Evolutionary conservation across 1,140 invertebrate genomes (phyloP).

Genomic region (Apis dorsata): DNA sequence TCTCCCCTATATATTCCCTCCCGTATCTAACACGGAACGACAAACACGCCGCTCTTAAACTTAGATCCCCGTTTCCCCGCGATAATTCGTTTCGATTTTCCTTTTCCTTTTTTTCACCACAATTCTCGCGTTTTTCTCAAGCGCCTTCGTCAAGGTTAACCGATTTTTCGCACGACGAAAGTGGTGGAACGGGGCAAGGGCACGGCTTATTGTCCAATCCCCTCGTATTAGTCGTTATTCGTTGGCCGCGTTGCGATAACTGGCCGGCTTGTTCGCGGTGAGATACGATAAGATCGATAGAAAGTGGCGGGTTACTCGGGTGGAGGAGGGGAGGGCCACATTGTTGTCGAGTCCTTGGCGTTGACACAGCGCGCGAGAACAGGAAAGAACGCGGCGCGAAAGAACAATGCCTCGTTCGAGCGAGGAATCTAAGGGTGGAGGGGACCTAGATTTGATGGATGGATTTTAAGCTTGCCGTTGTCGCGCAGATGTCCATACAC

Average conservation of each 20-base stretch:
- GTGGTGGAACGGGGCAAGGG: not conserved
- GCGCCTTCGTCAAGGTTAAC: too few species aligned
- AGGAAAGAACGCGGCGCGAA: not conserved
- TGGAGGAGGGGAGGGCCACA: not conserved
- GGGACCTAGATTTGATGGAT: too few species aligned
- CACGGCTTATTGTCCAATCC: slow-evolving; percentile 40
- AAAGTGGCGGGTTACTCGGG: slow-evolving; percentile 38
- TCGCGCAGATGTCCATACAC: too few species aligned
- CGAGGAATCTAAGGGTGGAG: too few species aligned
- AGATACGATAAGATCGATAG: slow-evolving; percentile 53
- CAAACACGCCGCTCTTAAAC: not conserved
- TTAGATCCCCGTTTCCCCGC: not conserved
- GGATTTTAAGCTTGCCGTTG: too few species aligned
- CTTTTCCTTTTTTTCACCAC: too few species aligned
- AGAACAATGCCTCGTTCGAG: too few species aligned
- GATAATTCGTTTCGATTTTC: too few species aligned
- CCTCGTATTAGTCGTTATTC: slow-evolving; percentile 49
- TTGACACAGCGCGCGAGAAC: slow-evolving; percentile 24
- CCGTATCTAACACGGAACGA: not conserved
- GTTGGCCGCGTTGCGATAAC: slow-evolving; percentile 46
- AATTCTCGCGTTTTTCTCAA: not conserved
- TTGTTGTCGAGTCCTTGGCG: slow-evolving; percentile 42
- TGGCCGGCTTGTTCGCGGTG: slow-evolving; percentile 25
- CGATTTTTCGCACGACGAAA: too few species aligned
- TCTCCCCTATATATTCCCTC: not conserved